Evolutionary conservation across 2,113 vertebrate genomes (phyloP).

Genomic region (Crypturellus undulatus): DNA sequence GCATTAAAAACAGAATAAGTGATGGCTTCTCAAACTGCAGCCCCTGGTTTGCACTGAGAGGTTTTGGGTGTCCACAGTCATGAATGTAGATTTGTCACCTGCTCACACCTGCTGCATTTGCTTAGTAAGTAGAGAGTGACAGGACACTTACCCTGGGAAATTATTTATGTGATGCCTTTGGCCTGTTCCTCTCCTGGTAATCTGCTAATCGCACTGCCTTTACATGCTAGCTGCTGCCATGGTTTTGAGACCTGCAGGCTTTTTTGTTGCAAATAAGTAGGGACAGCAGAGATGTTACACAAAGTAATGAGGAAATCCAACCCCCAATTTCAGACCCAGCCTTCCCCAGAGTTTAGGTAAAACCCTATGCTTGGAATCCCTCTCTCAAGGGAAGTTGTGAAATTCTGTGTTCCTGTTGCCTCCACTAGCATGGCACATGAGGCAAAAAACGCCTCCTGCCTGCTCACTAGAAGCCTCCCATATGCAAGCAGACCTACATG

Average conservation of each 20-base stretch:
- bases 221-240: rapidly evolving
- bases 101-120: neutral
- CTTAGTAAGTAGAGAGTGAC: neutral
- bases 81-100: neutral
- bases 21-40: neutral
- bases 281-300: neutral
- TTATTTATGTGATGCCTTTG: rapidly evolving
- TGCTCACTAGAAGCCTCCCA: neutral
- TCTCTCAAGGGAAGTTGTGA: neutral
- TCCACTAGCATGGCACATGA: rapidly evolving
- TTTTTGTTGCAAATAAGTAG: neutral
- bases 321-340: neutral
- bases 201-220: rapidly evolving
- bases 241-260: rapidly evolving
- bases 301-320: neutral
- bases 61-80: neutral
- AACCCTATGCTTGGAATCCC: neutral
- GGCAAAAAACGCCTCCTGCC: neutral
- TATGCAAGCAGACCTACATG: neutral
- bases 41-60: neutral
- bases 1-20: neutral
- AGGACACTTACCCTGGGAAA: neutral
- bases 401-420: neutral
- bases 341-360: neutral
- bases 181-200: neutral